Evolutionary conservation across 1,140 invertebrate genomes (phyloP).

Genomic region (Anastatus disparis): DNA sequence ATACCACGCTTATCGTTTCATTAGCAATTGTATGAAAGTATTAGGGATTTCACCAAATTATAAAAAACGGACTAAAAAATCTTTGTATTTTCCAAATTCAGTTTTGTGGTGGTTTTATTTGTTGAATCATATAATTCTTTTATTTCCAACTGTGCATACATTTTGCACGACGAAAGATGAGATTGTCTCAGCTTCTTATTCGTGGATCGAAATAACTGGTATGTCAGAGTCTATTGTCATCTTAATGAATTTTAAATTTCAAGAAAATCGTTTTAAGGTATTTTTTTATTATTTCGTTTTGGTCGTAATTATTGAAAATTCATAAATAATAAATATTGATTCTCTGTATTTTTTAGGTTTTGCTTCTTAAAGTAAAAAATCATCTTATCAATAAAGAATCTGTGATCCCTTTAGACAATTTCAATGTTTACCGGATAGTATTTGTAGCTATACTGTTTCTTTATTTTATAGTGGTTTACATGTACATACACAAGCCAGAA

Average conservation of each 20-base stretch:
- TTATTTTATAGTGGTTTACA: not conserved
- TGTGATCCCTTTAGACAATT: not conserved
- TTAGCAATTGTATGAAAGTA: not conserved
- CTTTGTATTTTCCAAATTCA: not conserved
- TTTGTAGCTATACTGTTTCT: not conserved
- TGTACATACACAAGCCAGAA: not conserved
- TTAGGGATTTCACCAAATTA: constrained; percentile 7
- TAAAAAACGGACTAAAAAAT: no score
- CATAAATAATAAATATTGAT: not conserved
- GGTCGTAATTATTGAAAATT: no score
- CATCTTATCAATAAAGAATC: not conserved
- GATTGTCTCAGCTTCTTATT: not conserved
- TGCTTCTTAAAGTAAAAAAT: not conserved
- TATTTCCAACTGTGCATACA: not conserved
- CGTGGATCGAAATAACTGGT: not conserved
- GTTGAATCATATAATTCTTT: constrained; percentile 1
- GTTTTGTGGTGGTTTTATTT: constrained; percentile 27
- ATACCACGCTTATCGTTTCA: no score
- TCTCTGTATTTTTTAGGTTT: not conserved
- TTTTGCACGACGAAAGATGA: not conserved
- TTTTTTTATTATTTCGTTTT: not conserved
- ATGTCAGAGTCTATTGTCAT: not conserved
- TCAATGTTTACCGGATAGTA: not conserved
- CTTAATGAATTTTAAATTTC: constrained; percentile 10
- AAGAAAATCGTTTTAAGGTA: constrained; percentile 2